Evolutionary conservation across 2,888 invertebrate genomes (phyloP).

Genomic region (Drosophila emarginata): DNA sequence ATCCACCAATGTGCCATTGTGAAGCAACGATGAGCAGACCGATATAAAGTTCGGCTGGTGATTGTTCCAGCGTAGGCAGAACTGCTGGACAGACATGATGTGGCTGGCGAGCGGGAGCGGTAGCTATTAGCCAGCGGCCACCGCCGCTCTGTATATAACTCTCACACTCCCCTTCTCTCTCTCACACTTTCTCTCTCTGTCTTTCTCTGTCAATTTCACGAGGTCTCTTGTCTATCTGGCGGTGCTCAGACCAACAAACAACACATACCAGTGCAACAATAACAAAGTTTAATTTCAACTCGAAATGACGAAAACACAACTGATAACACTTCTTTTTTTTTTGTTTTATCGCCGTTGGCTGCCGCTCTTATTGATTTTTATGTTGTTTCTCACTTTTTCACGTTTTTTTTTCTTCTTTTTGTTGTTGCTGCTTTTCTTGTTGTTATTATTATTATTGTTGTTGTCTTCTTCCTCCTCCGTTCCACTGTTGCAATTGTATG

Average conservation of each 20-base stretch:
- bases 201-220: neutral
- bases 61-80: constrained; percentile 94
- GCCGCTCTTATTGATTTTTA: constrained; percentile 61
- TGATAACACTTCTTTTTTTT: constrained; percentile 57
- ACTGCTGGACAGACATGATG: constrained; percentile 88
- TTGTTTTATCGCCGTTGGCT: constrained; percentile 57
- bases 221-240: constrained; percentile 6
- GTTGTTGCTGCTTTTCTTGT: constrained; percentile 28
- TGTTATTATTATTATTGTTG: constrained; percentile 24
- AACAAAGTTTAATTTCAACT: constrained; percentile 26
- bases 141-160: constrained; percentile 17
- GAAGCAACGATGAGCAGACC: constrained; percentile 92
- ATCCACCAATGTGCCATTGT: constrained; percentile 92
- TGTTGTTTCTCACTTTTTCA: constrained; percentile 20
- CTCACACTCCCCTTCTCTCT: neutral
- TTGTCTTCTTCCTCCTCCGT: constrained; percentile 7
- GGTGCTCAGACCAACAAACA: constrained; percentile 10
- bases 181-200: neutral
- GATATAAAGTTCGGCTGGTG: constrained; percentile 96
- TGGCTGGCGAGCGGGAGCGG: constrained; percentile 30
- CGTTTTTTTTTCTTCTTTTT: constrained; percentile 9
- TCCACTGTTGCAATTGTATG: constrained; percentile 11
- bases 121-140: constrained; percentile 19
- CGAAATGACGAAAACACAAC: constrained; percentile 24
- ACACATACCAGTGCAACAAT: constrained; percentile 35